Conservation (phyloP, 2,797 vertebrate species). For the Hydrolagus colliei region DNA sequence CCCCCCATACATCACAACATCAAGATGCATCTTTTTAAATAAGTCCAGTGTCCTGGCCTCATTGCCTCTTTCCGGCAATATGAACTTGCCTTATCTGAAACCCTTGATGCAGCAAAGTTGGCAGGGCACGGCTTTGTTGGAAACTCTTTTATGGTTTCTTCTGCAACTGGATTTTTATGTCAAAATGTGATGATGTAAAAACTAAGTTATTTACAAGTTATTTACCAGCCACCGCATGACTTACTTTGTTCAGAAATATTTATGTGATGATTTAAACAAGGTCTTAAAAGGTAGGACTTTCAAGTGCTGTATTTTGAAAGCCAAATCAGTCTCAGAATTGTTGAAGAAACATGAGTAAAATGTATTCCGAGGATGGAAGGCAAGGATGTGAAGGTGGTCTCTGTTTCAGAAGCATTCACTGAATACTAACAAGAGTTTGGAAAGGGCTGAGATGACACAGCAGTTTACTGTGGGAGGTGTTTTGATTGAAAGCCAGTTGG, state of each 20-base stretch:
- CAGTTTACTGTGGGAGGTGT: not conserved
- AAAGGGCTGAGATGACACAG: not conserved
- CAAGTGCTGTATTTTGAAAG: no score
- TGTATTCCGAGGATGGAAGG: not conserved
- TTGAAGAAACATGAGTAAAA: not conserved
- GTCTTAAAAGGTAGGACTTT: not conserved
- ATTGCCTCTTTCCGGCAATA: no score
- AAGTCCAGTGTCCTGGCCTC: no score
- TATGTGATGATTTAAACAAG: not conserved
- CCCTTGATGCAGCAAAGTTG: not conserved
- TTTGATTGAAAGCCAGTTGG: not conserved
- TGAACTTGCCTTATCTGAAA: not conserved
- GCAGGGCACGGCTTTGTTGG: conserved; percentile 11
- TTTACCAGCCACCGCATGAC: not conserved
- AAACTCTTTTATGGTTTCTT: not conserved
- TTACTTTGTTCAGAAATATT: not conserved
- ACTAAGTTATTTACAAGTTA: not conserved
- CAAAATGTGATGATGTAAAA: not conserved
- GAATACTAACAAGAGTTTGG: not conserved
- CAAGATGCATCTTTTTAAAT: no score
- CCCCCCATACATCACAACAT: not conserved
- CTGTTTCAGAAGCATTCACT: not conserved
- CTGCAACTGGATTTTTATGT: not conserved
- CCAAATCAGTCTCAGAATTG: not conserved
- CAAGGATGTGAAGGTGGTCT: not conserved